Evolutionary conservation across 2,888 invertebrate species (phyloP).

Genomic region (Ormyrus rosae): DNA sequence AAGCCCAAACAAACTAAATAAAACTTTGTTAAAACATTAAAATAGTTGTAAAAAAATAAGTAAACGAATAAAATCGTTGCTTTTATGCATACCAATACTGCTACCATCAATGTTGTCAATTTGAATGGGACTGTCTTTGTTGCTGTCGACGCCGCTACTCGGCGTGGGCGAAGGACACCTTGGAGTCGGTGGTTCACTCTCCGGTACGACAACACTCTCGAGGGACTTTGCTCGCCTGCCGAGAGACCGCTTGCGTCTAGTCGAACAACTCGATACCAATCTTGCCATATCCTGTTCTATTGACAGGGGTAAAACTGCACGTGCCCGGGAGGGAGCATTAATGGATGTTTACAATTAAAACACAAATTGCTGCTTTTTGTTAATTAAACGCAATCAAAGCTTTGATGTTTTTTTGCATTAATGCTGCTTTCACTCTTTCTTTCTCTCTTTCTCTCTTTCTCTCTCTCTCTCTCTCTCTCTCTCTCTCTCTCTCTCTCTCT

Average conservation of each 20-base stretch:
- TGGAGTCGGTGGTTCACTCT: constrained; percentile 78
- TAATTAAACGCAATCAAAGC: constrained; percentile 29
- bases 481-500: too few relatives aligned
- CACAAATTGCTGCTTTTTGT: constrained; percentile 21
- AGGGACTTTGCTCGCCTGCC: constrained; percentile 72
- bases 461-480: too few relatives aligned
- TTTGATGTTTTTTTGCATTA: too few relatives aligned
- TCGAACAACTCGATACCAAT: constrained; percentile 64
- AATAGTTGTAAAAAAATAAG: too few relatives aligned
- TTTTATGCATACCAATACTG: constrained; percentile 76
- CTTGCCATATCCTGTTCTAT: constrained; percentile 75
- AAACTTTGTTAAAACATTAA: constrained; percentile 20
- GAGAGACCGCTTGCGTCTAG: constrained; percentile 63
- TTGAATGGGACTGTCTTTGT: constrained; percentile 90
- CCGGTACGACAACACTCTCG: constrained; percentile 73
- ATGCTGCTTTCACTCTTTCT: too few relatives aligned
- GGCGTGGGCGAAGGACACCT: constrained; percentile 93
- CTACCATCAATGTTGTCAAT: constrained; percentile 84
- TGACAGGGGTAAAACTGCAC: constrained; percentile 72
- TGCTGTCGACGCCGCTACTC: constrained; percentile 91
- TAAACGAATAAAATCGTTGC: too few relatives aligned
- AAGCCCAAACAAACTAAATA: constrained; percentile 37
- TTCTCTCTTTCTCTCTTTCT: too few relatives aligned
- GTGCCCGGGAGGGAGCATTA: constrained; percentile 20
- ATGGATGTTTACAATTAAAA: constrained; percentile 3